Conservation (phyloP, 2,797 vertebrate genomes). For the Pseudochirops cupreus region DNA sequence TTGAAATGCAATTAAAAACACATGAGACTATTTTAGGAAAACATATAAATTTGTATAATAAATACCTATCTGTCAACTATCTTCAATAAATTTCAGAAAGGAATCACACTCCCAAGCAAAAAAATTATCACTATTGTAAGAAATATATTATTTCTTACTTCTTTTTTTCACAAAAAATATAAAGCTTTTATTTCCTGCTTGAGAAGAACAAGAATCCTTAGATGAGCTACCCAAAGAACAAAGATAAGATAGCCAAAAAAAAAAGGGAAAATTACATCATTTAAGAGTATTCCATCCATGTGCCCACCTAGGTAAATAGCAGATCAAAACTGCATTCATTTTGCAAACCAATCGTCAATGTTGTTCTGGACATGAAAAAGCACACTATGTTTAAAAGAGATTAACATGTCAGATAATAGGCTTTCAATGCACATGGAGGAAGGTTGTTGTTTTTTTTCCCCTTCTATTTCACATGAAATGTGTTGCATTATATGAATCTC, state of each 20-base stretch:
- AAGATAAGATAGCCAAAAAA: slow-evolving; percentile 20
- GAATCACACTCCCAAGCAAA: not conserved
- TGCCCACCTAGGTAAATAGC: not conserved
- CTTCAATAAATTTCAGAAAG: not conserved
- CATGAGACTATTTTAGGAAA: not conserved
- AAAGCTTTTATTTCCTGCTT: slow-evolving; percentile 53
- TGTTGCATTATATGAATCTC: not conserved
- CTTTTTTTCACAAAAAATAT: not conserved
- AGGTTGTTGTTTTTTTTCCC: not conserved
- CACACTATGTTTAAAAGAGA: not conserved
- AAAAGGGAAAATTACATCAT: slow-evolving; percentile 15
- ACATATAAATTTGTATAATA: not conserved
- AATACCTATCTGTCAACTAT: not conserved
- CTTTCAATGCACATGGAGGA: rapidly evolving
- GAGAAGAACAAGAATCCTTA: slow-evolving; percentile 34
- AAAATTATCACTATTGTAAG: not conserved
- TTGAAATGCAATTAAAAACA: not conserved
- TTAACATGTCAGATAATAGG: too few species aligned
- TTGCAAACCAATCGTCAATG: rapidly evolving
- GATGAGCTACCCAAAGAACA: slow-evolving; percentile 43
- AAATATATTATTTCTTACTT: not conserved
- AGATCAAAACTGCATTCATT: not conserved
- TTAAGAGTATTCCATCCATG: not conserved
- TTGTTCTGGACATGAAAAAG: not conserved
- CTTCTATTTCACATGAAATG: not conserved